Evolutionary conservation across 2,888 invertebrate species (phyloP), one percentile per base, ranked within the genome.

Genomic region (Sphaeridia pumilis): DNA sequence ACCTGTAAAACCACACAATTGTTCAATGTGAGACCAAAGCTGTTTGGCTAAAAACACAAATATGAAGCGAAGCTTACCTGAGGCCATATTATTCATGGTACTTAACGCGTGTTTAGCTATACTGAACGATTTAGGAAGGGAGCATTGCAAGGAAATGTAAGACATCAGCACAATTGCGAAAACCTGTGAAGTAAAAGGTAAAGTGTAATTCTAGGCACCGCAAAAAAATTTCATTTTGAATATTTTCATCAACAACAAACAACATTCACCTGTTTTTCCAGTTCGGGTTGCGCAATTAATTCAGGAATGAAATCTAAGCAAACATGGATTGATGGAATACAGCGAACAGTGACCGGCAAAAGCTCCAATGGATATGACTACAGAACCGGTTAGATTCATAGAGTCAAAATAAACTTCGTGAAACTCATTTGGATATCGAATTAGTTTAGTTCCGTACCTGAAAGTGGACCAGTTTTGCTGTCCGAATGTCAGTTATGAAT

Each of bases 271-370:
- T 64, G 64, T 69, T 95, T 93, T 64, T 88, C 86, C 60, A 92
- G 77, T 68, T 90, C 87, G 0, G 93, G 89, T 70, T 93, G 93
- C 65, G 87, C 85, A 60, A 97, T 76, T 47, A 98, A 77, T 74
- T 97, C 97, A 7, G 90, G 89, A 47, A 97, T 83, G 70, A 93
- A 95, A 72, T 95, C 94, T 54, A 94, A 76, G 70, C 95, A 94
- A 65, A 97, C 95, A 68, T 98, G 95, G 88, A 97, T 93, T 1
- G 97, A 97, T 0, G 97, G 97, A 56, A 98, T 90, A 21, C 94
- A 92, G 63, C 85, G 81, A 2, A 94, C 90, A 1, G 93, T 87
- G 49, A 94, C 82, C 10, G 89, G 85, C 24, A 98, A 74, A 26
- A 97, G 73, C 68, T 92, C 87, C 62, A 86, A 78, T 0, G 92